Evolutionary conservation across 2,888 invertebrate species (phyloP), one percentile per base, ranked within the genome.

Genomic region (Pardosa pseudoannulata): DNA sequence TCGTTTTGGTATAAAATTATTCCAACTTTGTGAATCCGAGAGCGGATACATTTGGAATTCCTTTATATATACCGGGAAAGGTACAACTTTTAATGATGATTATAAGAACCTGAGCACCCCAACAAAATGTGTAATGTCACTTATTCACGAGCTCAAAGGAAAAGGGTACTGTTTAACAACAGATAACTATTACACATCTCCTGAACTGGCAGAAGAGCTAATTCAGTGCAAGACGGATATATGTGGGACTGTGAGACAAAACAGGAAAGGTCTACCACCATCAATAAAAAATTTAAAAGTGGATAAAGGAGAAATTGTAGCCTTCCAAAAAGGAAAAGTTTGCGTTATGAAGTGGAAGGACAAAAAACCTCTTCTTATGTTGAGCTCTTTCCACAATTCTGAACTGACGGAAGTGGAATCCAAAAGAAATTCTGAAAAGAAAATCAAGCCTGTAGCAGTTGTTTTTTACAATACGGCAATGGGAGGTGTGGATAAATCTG

Each of bases 361-460:
- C 13, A 67, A 67, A 67, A 67, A 67, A 67, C 32, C 31, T 67
- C 32, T 67, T 67, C 67, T 32, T 67, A 32, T 67, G 23, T 16
- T 67, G 32, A 67, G 32, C 32, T 32, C 67, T 2, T 7, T 67
- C 32, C 67, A 67, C 67, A 67, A 67, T 32, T 32, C 23, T 67
- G 67, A 67, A 67, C 31, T 67, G 67, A 32, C 32, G 5, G 9
- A 36, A n/a, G n/a, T n/a, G n/a, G n/a, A n/a, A n/a, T n/a, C n/a
- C n/a, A n/a, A n/a, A n/a, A n/a, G n/a, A n/a, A n/a, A n/a, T n/a
- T n/a, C n/a, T n/a, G n/a, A n/a, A n/a, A n/a, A n/a, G n/a, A n/a
- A n/a, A n/a, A n/a, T n/a, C n/a, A n/a, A n/a, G n/a, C n/a, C n/a
- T n/a, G n/a, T n/a, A n/a, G n/a, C n/a, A n/a, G n/a, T n/a, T n/a